Percentiles rank a stretch among this genome's conserved stretches.
phyloP scores from a whole-genome alignment of 2,888 invertebrate genomes.

The Drosophila tripunctata region DNA sequence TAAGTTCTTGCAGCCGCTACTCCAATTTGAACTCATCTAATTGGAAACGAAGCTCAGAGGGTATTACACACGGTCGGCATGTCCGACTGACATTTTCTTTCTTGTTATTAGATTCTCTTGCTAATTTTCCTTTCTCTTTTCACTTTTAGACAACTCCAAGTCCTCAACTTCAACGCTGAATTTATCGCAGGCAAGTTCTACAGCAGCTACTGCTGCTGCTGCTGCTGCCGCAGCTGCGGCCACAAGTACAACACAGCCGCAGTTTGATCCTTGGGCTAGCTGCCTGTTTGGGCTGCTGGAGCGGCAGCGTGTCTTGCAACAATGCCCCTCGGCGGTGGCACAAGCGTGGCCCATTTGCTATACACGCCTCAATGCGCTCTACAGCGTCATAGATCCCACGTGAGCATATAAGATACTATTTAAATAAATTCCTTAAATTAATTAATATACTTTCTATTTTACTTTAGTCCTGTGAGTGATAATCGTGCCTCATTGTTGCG shows the following conservation, averaged over 20 bases:
- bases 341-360: conserved; percentile 99
- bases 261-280: conserved; percentile 95
- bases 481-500: conserved; percentile 97
- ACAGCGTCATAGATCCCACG: conserved; percentile 97
- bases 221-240: conserved; percentile 52
- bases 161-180: conserved; percentile 83
- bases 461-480: conserved; percentile 94
- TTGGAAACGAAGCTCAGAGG: no score
- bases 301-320: conserved; percentile 91
- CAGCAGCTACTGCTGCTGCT: conserved; percentile 54
- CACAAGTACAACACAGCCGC: conserved; percentile 66
- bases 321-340: conserved; percentile 93
- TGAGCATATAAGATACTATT: conserved; percentile 84
- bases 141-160: conserved; percentile 82
- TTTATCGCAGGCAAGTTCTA: conserved; percentile 79
- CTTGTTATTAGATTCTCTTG: background rate
- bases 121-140: background rate
- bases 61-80: no score
- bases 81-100: background rate
- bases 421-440: background rate
- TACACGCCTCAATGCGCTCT: conserved; percentile 94
- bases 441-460: no score
- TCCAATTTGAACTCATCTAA: no score
- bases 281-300: conserved; percentile 96
- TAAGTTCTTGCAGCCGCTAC: no score